Evolutionary conservation across 37 sponge, comb jelly and placozoan genomes (phyloP).

Genomic region (Bolinopsis microptera): DNA sequence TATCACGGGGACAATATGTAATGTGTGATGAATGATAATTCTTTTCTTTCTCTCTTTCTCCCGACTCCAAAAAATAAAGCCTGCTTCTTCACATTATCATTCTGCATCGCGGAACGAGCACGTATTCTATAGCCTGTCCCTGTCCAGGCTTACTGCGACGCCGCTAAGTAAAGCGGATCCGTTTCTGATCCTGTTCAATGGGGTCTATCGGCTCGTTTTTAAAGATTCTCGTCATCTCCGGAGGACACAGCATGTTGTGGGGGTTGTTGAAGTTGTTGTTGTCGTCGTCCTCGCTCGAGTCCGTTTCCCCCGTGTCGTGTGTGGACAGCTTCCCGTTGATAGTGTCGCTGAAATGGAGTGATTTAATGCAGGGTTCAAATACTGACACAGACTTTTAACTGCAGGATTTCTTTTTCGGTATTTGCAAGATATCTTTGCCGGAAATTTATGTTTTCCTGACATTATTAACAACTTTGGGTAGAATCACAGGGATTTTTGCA

Average conservation of each 20-base stretch:
- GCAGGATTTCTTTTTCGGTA: too few relatives aligned
- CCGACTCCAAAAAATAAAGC: not conserved
- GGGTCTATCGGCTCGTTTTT: conserved; percentile 46
- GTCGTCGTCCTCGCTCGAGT: conserved; percentile 41
- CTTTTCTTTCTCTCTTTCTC: not conserved
- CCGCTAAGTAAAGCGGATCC: conserved; percentile 26
- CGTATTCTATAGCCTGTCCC: not conserved
- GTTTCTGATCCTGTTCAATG: conserved; percentile 57
- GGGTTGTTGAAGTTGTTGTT: not conserved
- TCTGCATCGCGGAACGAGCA: not conserved
- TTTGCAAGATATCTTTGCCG: too few relatives aligned
- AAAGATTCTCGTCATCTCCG: conserved; percentile 26
- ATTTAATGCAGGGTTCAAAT: too few relatives aligned
- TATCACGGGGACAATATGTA: not conserved
- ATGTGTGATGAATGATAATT: not conserved
- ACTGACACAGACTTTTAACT: too few relatives aligned
- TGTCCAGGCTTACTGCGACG: not conserved
- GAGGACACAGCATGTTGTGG: conserved; percentile 38
- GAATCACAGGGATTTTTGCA: too few relatives aligned
- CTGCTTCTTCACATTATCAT: not conserved
- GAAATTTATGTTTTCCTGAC: too few relatives aligned
- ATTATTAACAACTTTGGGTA: too few relatives aligned
- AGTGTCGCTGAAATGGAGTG: not conserved
- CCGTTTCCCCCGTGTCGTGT: not conserved
- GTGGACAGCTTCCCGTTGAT: not conserved